phyloP scores from a whole-genome alignment of 1,140 invertebrate genomes.

The Phocides pigmalion region DNA sequence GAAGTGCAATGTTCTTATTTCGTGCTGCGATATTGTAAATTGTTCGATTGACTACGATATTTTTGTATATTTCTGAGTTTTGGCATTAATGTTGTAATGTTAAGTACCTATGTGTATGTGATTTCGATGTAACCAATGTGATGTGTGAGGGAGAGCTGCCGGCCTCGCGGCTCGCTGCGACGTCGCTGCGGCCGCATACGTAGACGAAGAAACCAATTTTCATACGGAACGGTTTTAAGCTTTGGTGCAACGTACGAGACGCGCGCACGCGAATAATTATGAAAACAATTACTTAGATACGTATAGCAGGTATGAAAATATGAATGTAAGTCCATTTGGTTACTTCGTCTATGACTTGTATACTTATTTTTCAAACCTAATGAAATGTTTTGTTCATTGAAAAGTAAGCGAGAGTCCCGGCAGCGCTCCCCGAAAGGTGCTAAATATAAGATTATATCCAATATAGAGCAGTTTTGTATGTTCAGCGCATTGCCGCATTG shows the following conservation, averaged over 20 bases:
- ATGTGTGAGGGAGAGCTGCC: too few species aligned
- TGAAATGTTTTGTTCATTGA: neutral
- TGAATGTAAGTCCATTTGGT: neutral
- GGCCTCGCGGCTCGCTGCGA: conserved; percentile 12
- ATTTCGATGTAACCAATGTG: conserved; percentile 45
- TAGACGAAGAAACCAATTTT: neutral
- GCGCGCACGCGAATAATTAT: too few species aligned
- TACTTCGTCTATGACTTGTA: neutral
- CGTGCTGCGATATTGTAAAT: conserved; percentile 13
- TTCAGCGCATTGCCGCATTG: neutral
- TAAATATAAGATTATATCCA: conserved; percentile 48
- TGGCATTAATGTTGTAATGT: conserved; percentile 24
- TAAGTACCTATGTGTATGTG: conserved; percentile 39
- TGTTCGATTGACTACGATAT: conserved; percentile 22
- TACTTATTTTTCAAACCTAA: neutral
- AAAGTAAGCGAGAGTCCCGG: neutral
- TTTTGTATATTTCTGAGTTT: conserved; percentile 34
- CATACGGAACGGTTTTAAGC: neutral
- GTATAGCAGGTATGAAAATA: neutral
- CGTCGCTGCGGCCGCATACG: neutral
- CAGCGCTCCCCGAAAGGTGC: conserved; percentile 48
- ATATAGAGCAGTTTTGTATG: conserved; percentile 19
- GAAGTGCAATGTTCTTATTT: conserved; percentile 18
- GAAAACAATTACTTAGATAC: too few species aligned
- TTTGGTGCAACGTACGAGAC: too few species aligned